Base-by-base conservation (phyloP, 2,113 vertebrate species). In the Chaetops frenatus region DNA sequence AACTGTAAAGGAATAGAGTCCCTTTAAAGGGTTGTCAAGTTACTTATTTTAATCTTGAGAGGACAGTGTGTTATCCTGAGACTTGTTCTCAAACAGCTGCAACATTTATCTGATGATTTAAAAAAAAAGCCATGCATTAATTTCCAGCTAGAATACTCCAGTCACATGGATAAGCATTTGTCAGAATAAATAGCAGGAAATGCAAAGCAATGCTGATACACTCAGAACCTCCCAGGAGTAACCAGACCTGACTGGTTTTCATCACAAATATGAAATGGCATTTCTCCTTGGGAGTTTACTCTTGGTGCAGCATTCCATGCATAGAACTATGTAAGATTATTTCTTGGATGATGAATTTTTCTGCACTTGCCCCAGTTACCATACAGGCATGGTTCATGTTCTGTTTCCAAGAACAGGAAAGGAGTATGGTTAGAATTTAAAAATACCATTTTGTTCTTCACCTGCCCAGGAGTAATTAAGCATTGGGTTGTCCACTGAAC, bases 261-360 rank as follows among this genome's bases (percentile, higher is more conserved):
- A 62, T 81, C 51, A 56, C 0, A 0, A 44, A 11, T 38, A 3
- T 5, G 10, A 58, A 82, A 22, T 28, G 14, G 10, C n/a, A n/a
- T 60, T 61, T 69, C 31, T 56, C 33, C 22, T 85, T n/a, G 40
- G 38, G 51, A 50, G 38, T 40, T 84, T 25, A 69, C 58, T 77
- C 64, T 47, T n/a, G 54, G 50, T 31, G 33, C 72, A 69, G 33
- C 25, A 51, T 51, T 81, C 71, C 22, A 13, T 15, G 28, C 20
- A 4, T 6, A 22, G 58, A 54, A 28, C 31, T 45, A 3, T 13
- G 5, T 8, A 31, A 57, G 66, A 48, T 66, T 29, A 53, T 71
- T 80, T 71, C 33, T 67, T 62, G 33, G 25, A 25, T 80, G 19
- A 2, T 21, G 12, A 65, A 8, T 14, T 35, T 40, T 15, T 12